Base-by-base conservation (phyloP, 1,140 invertebrate genomes). In the Bilobella aurantiaca region DNA sequence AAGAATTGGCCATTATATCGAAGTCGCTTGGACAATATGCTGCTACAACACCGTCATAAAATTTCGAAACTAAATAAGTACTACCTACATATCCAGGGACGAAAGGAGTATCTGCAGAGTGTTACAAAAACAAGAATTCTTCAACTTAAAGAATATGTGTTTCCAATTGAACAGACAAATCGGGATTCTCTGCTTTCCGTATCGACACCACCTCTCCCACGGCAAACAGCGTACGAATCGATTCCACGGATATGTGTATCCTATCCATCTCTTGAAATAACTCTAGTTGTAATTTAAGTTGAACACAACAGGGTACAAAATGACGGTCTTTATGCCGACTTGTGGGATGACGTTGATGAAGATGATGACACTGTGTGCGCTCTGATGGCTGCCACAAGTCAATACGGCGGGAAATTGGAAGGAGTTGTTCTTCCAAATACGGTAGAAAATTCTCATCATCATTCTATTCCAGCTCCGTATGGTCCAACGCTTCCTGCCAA, bases 361-460 rank as follows among this genome's bases (percentile, higher is more conserved):
- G 74, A 78, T 70, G 83, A 86, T 77, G 81, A 83, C 69, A 86
- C 85, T 30, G 83, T 84, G 27, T 85, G 79, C 73, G 87, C 86
- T 12, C 77, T 90, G 63, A 85, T 86, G 14, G 88, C 90, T 76
- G 89, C 89, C 23, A 84, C 84, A 83, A 74, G 88, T 85, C 14
- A 85, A 85, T 18, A 89, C 87, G 69, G 81, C 89, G 47, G 80
- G 83, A 68, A 83, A 74, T 89, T 87, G 88, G 81, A 89, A 32
- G 80, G 83, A 67, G 87, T 87, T 30, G 21, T 53, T 53, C 49
- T 64, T 82, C 84, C 67, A 83, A 81, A 75, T 81, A 78, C 65
- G 62, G 47, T 34, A 78, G 82, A 60, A 85, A 89, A 77, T 77
- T 84, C n/a, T n/a, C n/a, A n/a, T 23, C 83, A 86, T 65, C 83